Evolutionary conservation across 2,888 invertebrate genomes (phyloP), one percentile per base, ranked within the genome.

Genomic region (Caenorhabditis sp.): DNA sequence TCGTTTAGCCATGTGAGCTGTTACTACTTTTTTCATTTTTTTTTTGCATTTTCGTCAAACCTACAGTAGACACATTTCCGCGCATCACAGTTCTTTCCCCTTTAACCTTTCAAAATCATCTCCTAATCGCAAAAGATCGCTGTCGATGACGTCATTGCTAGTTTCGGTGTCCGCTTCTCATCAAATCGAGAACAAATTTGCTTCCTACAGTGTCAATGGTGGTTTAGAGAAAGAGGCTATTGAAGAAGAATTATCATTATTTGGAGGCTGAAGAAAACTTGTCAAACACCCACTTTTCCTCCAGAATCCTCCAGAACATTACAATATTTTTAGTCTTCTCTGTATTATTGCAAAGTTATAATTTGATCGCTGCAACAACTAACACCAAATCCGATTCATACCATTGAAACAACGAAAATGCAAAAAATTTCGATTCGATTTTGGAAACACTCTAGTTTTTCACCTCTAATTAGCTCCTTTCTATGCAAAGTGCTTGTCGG

Each of bases 151-250:
- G 76, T 76, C 67, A 55, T 15, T 20, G 67, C 51, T 67, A 65
- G 58, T 74, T 65, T 65, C 47, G 60, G 50, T 74, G 65, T 60
- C 60, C 60, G 67, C 76, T 76, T 76, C 76, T 67, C 74, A 74
- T 65, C 74, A 67, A 65, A 67, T 67, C 58, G 65, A 60, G 74
- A 67, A 72, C 71, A 64, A 62, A 62, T 62, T 71, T 53, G 70
- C 70, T 71, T 71, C 70, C 70, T 51, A 71, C 32, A 71, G 51
- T 71, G 70, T 71, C 70, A 71, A 71, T 64, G 71, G 64, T 72
- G 72, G 60, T 67, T 74, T 74, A 53, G 67, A 53, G 56, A 60
- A n/a, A n/a, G n/a, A n/a, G n/a, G n/a, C n/a, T 28, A 60, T 9
- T 32, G 40, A 50, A 40, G 58, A 65, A 6, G 37, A 60, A 67